Evolutionary conservation across 2,888 invertebrate genomes (phyloP).

Genomic region (Melipona bicolor): DNA sequence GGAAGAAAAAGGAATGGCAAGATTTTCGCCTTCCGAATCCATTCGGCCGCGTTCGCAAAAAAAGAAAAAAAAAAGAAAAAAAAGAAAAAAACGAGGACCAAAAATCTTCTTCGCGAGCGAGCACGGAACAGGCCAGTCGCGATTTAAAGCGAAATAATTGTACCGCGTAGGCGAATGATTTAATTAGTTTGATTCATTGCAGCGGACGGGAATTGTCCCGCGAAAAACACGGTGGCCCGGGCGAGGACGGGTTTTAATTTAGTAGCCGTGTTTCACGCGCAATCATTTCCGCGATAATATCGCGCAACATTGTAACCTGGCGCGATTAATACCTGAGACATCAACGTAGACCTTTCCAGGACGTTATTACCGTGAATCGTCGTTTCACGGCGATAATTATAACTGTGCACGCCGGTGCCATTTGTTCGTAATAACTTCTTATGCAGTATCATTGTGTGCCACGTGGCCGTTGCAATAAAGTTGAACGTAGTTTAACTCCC

Average conservation of each 20-base stretch:
- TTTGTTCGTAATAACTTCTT: constrained; percentile 54
- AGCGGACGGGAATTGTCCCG: constrained; percentile 32
- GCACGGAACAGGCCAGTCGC: neutral
- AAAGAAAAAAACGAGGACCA: neutral
- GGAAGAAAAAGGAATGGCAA: neutral
- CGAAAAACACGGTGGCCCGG: constrained; percentile 30
- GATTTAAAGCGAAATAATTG: constrained; percentile 49
- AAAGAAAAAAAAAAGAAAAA: neutral
- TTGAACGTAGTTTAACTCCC: constrained; percentile 17
- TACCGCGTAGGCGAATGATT: constrained; percentile 54
- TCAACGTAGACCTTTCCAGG: constrained; percentile 28
- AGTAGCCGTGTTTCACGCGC: constrained; percentile 47
- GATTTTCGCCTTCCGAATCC: neutral
- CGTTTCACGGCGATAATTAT: constrained; percentile 51
- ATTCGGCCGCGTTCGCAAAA: neutral
- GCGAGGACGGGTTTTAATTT: constrained; percentile 49
- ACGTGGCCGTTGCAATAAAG: constrained; percentile 36
- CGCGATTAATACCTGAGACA: constrained; percentile 59
- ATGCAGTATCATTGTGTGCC: constrained; percentile 44
- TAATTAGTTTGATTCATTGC: constrained; percentile 61
- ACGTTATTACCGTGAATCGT: constrained; percentile 56
- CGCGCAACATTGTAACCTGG: constrained; percentile 49
- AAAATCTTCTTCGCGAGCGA: neutral
- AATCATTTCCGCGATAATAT: constrained; percentile 46
- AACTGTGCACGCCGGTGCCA: constrained; percentile 39